Conservation (phyloP, 1,140 invertebrate species). For the Brachionus plicatilis region DNA sequence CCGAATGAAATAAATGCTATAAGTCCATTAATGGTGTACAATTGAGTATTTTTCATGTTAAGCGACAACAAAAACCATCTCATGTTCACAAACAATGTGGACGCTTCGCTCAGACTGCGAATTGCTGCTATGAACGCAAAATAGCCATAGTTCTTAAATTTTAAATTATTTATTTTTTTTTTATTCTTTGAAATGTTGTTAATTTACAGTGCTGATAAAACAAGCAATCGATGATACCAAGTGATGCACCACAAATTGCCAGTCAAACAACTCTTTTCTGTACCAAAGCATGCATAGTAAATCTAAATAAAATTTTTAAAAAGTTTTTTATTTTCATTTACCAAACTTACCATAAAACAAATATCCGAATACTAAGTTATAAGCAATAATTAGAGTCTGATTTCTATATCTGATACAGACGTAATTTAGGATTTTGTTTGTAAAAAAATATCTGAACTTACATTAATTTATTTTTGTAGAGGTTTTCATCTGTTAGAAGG, state of each 20-base stretch:
- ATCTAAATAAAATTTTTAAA: neutral
- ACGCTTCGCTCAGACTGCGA: slow-evolving; percentile 1
- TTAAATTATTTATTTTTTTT: neutral
- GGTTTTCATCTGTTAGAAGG: neutral
- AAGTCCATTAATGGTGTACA: neutral
- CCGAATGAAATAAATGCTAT: neutral
- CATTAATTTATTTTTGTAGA: neutral
- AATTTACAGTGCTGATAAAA: neutral
- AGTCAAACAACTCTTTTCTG: slow-evolving; percentile 4
- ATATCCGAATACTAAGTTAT: neutral
- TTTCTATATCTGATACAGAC: neutral
- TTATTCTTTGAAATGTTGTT: too few relatives aligned
- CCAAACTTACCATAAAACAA: neutral
- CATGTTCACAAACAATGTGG: slow-evolving; percentile 20
- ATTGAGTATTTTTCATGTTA: neutral
- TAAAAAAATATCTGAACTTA: neutral
- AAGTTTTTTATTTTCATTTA: neutral
- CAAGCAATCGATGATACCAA: slow-evolving; percentile 6
- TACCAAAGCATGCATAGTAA: neutral
- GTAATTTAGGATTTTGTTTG: neutral
- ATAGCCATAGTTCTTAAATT: neutral
- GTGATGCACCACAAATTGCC: slow-evolving; percentile 35
- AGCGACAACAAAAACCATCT: neutral
- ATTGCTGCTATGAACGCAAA: slow-evolving; percentile 1
- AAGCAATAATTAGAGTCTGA: neutral